Evolutionary conservation across 2,797 vertebrate genomes (phyloP).

Genomic region (Falco berigora): DNA sequence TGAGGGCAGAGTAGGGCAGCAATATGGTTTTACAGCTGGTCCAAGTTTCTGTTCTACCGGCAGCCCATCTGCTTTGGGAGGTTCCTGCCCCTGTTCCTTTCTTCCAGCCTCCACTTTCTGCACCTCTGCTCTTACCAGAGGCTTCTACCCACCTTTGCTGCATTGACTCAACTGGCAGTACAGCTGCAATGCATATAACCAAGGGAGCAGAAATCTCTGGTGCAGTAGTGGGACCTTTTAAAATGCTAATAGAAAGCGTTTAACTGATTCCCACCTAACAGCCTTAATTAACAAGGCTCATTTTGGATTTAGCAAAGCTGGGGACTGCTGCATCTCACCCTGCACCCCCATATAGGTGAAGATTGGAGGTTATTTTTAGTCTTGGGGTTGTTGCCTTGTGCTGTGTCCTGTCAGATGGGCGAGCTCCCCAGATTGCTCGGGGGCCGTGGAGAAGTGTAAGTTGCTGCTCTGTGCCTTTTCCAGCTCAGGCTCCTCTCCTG

Average conservation of each 20-base stretch:
- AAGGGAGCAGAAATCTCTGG: background rate
- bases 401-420: background rate
- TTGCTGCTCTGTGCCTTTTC: background rate
- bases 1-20: background rate
- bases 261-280: background rate
- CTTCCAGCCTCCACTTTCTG: background rate
- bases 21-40: background rate
- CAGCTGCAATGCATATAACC: background rate
- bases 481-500: conserved; percentile 31
- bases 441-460: background rate
- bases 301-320: background rate
- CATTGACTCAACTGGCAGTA: background rate
- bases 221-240: background rate
- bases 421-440: background rate
- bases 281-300: background rate
- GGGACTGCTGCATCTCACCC: background rate
- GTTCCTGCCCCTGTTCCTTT: background rate
- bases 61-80: background rate
- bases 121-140: background rate
- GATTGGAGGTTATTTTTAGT: background rate
- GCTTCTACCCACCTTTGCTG: background rate
- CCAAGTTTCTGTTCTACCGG: background rate
- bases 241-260: conserved; percentile 3
- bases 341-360: background rate
- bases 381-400: background rate